These are phyloP conservation scores for Chironex yamaguchii DNA, from an alignment of 30 jellyfish, hydroid and myxozoan species.

Conservation along the genomic window DNA sequence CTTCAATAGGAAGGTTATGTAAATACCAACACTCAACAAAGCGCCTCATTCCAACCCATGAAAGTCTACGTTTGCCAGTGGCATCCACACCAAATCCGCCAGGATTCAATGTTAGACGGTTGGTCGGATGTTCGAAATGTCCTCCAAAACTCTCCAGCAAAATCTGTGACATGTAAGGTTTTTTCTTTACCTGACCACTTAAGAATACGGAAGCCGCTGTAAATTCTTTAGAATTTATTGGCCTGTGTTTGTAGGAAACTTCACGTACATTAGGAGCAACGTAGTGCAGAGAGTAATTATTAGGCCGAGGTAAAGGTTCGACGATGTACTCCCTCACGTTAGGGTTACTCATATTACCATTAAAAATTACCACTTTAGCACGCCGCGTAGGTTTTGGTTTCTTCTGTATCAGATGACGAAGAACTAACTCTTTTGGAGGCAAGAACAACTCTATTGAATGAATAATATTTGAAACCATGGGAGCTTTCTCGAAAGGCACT, in stretches of 20 bases:
- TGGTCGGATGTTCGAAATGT: background rate
- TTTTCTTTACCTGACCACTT: background rate
- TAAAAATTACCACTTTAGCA: constrained; percentile 61
- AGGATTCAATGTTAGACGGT: background rate
- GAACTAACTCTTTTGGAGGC: constrained; percentile 46
- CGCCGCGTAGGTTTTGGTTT: constrained; percentile 58
- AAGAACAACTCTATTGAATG: constrained; percentile 45
- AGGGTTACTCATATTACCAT: constrained; percentile 33
- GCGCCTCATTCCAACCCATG: background rate
- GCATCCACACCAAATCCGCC: background rate
- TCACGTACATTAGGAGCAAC: background rate
- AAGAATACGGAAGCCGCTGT: background rate
- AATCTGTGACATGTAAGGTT: background rate
- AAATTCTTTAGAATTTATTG: constrained; percentile 2
- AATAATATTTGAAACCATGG: constrained; percentile 41
- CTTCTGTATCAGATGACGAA: constrained; percentile 30
- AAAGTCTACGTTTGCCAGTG: background rate
- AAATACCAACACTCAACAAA: background rate
- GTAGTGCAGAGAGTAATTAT: background rate
- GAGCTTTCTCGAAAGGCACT: constrained; percentile 49
- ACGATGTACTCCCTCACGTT: constrained; percentile 59
- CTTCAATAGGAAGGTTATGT: background rate
- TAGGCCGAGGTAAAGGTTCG: constrained; percentile 60
- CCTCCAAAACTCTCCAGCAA: background rate
- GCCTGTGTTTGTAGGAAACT: constrained; percentile 47